Percentiles rank a stretch among this genome's conserved stretches.
These are phyloP conservation scores for Liasis olivaceus DNA, from an alignment of 2,797 vertebrate species.

Conservation along the genomic window DNA sequence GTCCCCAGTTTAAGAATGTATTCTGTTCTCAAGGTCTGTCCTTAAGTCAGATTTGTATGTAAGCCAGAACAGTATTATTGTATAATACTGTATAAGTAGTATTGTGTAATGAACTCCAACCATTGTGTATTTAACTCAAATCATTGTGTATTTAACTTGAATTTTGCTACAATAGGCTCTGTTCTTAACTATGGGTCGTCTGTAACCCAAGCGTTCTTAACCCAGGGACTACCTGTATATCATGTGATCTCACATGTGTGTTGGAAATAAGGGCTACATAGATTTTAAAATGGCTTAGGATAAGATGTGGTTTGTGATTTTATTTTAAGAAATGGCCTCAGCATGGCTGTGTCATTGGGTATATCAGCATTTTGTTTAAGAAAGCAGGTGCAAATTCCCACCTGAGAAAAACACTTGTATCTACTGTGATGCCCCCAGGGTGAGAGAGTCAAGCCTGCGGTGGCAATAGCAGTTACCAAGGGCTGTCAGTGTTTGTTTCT, in stretches of 20 bases:
- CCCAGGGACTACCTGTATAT: no score
- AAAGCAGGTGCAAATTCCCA: conserved; percentile 54
- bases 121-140: no score
- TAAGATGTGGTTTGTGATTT: conserved; percentile 23
- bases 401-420: conserved; percentile 31
- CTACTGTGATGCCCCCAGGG: background rate
- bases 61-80: no score
- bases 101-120: no score
- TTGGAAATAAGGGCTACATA: conserved; percentile 39
- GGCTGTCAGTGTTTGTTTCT: background rate
- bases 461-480: background rate
- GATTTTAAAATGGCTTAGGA: conserved; percentile 25
- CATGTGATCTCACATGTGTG: background rate
- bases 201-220: no score
- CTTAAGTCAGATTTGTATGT: no score
- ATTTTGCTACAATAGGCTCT: no score
- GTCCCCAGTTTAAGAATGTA: no score
- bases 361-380: conserved; percentile 51
- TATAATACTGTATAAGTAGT: no score
- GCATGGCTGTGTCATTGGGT: conserved; percentile 45
- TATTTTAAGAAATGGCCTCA: conserved; percentile 51
- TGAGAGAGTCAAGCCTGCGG: conserved; percentile 30
- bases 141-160: no score
- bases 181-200: no score
- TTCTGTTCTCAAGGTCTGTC: no score